These are phyloP conservation scores for Limnothrissa miodon DNA, from an alignment of 2,113 vertebrate species.

Conservation along the genomic window DNA sequence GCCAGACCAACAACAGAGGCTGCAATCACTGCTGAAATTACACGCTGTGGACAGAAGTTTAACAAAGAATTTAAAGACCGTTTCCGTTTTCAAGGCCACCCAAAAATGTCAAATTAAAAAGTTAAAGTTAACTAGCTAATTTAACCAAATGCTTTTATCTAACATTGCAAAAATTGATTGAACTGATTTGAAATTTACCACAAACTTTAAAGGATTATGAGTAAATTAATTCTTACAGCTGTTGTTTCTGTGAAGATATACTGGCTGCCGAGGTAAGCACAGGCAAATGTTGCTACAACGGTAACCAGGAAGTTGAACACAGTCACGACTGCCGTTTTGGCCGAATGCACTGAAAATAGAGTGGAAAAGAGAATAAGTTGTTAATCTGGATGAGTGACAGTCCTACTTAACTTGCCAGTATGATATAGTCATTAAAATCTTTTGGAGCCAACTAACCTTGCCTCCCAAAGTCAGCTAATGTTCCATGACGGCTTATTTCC, in stretches of 20 bases:
- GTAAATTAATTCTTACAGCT: slow-evolving; percentile 70
- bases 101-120: no score
- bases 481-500: slow-evolving; percentile 70
- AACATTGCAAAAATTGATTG: no score
- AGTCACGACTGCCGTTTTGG: slow-evolving; percentile 83
- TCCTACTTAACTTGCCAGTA: not conserved
- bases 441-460: slow-evolving; percentile 72
- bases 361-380: not conserved
- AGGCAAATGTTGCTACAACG: slow-evolving; percentile 84
- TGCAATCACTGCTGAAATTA: slow-evolving; percentile 85
- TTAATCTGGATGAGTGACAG: not conserved
- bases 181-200: no score
- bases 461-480: slow-evolving; percentile 82
- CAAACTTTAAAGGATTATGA: not conserved
- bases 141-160: no score
- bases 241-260: slow-evolving; percentile 86
- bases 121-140: no score
- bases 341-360: slow-evolving; percentile 77
- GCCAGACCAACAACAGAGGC: slow-evolving; percentile 94
- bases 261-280: slow-evolving; percentile 92
- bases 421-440: not conserved
- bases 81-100: not conserved
- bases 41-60: slow-evolving; percentile 64
- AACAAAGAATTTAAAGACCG: not conserved
- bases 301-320: slow-evolving; percentile 95